phyloP scores from a whole-genome alignment of 2,797 vertebrate species.

The Notamacropus eugenii region DNA sequence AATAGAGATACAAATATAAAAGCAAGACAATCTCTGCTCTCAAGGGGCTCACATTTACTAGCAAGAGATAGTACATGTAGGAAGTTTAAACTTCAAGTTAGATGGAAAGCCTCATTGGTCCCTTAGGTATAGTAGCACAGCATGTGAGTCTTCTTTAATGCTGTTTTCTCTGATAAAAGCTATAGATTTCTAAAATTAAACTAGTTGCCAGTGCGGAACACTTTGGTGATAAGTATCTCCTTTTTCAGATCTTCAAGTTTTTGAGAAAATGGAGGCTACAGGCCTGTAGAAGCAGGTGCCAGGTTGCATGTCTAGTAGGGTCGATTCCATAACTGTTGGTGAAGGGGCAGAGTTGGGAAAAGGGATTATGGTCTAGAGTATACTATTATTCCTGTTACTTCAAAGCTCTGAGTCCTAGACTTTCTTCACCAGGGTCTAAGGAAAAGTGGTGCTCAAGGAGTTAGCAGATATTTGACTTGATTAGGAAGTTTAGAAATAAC shows the following conservation, averaged over 20 bases:
- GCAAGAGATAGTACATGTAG: not conserved
- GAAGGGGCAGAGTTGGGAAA: not conserved
- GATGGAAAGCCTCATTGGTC: not conserved
- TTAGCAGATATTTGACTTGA: not conserved
- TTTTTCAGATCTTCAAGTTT: not conserved
- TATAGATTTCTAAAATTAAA: not conserved
- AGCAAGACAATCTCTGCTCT: not conserved
- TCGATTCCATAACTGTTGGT: not conserved
- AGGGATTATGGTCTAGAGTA: not conserved
- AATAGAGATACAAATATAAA: not conserved
- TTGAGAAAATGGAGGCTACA: not conserved
- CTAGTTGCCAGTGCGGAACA: not conserved
- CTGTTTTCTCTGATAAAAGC: not conserved
- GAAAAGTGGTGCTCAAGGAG: not conserved
- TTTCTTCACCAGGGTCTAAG: not conserved
- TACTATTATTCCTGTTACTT: not conserved
- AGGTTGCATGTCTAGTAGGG: not conserved
- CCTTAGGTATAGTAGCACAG: not conserved
- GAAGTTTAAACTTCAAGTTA: not conserved
- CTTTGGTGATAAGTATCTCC: not conserved
- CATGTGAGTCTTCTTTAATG: not conserved
- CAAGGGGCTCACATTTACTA: not conserved
- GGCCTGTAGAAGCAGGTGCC: not conserved
- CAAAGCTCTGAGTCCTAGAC: not conserved
- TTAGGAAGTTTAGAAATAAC: too few relatives aligned